Evolutionary conservation across 1,140 invertebrate genomes (phyloP).

Genomic region (Epicauta chinensis): DNA sequence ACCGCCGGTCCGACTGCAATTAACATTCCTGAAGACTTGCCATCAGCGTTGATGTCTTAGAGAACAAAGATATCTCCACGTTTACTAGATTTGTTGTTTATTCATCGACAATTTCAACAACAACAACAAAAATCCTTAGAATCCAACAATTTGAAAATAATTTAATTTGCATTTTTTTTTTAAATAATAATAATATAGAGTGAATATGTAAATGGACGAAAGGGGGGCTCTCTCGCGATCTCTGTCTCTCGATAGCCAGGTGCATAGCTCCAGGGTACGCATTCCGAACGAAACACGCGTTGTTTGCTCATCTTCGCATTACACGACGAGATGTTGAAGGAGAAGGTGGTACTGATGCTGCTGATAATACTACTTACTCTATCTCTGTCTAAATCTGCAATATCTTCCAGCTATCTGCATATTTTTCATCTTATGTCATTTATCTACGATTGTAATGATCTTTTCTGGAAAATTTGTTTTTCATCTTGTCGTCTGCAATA

Average conservation of each 20-base stretch:
- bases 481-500: too few species aligned
- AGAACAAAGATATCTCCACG: constrained; percentile 33
- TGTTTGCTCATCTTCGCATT: constrained; percentile 33
- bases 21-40: constrained; percentile 36
- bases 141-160: not conserved
- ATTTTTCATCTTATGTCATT: too few species aligned
- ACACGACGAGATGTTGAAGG: constrained; percentile 5
- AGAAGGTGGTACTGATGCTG: too few species aligned
- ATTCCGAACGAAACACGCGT: constrained; percentile 38
- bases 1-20: constrained; percentile 28
- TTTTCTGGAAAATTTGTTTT: too few species aligned
- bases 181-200: too few species aligned
- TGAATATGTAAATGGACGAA: not conserved
- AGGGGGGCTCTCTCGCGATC: constrained; percentile 15
- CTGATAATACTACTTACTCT: too few species aligned
- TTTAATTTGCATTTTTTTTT: not conserved
- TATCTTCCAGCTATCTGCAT: too few species aligned
- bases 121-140: too few species aligned
- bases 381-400: too few species aligned
- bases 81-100: constrained; percentile 9
- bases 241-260: constrained; percentile 22
- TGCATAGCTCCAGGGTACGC: constrained; percentile 35
- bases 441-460: too few species aligned
- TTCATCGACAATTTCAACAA: constrained; percentile 2
- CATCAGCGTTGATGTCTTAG: constrained; percentile 32